Conservation (phyloP, 2,797 vertebrate genomes). For the Microctenopoma steveboyesi region DNA sequence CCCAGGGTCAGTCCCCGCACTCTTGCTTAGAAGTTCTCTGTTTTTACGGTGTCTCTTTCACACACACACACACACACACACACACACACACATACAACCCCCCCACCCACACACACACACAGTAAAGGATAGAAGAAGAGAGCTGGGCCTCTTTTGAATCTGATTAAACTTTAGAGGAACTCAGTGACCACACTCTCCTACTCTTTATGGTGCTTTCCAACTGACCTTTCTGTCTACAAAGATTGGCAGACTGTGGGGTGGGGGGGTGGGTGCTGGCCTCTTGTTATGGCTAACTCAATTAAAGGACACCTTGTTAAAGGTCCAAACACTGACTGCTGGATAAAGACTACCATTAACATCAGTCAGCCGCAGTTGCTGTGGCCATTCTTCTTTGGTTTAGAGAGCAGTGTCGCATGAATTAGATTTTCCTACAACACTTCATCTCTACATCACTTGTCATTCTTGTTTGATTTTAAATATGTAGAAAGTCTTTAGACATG, state of each 20-base stretch:
- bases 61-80: not conserved
- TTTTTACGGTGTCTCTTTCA: not conserved
- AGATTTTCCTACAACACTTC: slow-evolving; percentile 1
- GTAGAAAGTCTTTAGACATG: slow-evolving; percentile 11
- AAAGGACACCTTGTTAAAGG: slow-evolving; percentile 51
- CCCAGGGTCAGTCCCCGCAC: slow-evolving; percentile 47
- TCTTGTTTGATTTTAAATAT: slow-evolving; percentile 21
- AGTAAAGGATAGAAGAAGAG: slow-evolving; percentile 9
- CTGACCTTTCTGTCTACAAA: slow-evolving; percentile 74
- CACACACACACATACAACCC: no score
- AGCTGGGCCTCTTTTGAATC: slow-evolving; percentile 63
- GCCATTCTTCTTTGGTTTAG: slow-evolving; percentile 16
- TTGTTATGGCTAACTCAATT: slow-evolving; percentile 66
- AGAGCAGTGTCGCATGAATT: not conserved
- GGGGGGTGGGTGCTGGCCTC: slow-evolving; percentile 38
- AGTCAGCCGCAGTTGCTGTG: slow-evolving; percentile 1
- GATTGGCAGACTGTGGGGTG: slow-evolving; percentile 31
- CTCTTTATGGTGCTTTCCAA: slow-evolving; percentile 63
- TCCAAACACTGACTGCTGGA: slow-evolving; percentile 44
- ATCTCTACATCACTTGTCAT: slow-evolving; percentile 6
- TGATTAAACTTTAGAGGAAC: slow-evolving; percentile 77
- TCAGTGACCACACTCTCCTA: slow-evolving; percentile 58
- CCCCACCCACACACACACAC: no score
- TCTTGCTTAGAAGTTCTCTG: slow-evolving; percentile 53
- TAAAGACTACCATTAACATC: slow-evolving; percentile 30